Conservation (phyloP, 2,113 vertebrate species). For the Paramisgurnus dabryanus region DNA sequence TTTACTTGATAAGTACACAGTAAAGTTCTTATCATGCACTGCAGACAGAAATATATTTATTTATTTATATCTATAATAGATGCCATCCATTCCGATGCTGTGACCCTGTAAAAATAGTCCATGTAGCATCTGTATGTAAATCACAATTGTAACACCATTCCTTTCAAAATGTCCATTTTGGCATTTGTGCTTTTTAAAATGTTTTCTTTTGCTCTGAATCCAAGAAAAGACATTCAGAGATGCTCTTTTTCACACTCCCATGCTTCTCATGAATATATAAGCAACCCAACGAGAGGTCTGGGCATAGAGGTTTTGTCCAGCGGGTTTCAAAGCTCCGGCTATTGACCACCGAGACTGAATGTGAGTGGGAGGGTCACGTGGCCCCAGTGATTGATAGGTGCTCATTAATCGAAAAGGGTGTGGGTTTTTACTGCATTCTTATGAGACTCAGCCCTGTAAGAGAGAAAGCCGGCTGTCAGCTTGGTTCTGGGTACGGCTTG, state of each 20-base stretch:
- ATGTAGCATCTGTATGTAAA: conserved; percentile 24
- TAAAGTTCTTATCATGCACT: too few species aligned
- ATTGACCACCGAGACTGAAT: conserved; percentile 51
- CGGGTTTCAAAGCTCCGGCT: not conserved
- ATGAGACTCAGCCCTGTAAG: conserved; percentile 59
- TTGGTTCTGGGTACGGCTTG: conserved; percentile 45
- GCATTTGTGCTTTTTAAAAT: not conserved
- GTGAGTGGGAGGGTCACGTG: conserved; percentile 39
- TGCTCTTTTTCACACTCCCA: not conserved
- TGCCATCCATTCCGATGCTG: not conserved
- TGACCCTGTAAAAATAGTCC: not conserved
- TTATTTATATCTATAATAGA: not conserved
- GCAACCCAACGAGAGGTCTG: not conserved
- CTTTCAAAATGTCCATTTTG: not conserved
- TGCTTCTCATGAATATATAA: conserved; percentile 40
- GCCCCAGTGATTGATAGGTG: conserved; percentile 57
- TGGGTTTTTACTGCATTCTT: conserved; percentile 67
- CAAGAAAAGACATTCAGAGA: not conserved
- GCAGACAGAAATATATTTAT: too few species aligned
- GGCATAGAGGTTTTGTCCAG: conserved; percentile 23
- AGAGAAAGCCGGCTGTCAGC: conserved; percentile 50
- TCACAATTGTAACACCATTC: not conserved
- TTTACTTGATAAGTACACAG: not conserved
- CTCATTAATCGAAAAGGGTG: conserved; percentile 58
- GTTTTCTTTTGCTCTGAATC: not conserved